A percentile compares a stretch with the other conserved stretches of the same genome.
Evolutionary conservation across 2,888 invertebrate genomes (phyloP).

Genomic region (Xestia xanthographa): DNA sequence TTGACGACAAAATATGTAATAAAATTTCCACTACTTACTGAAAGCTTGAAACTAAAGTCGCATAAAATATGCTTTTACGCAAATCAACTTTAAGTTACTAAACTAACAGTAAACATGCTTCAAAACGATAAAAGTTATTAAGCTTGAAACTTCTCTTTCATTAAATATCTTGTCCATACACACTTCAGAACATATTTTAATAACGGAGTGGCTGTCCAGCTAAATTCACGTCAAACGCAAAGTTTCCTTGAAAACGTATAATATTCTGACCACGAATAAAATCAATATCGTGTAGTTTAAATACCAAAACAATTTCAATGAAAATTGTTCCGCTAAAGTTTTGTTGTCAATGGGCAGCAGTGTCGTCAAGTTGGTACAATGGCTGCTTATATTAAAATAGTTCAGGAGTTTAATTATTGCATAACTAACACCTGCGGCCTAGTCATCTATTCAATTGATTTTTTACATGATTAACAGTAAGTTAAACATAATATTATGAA

Average conservation of each 20-base stretch:
- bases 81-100: conserved; percentile 34
- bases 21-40: neutral
- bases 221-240: conserved; percentile 47
- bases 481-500: conserved; percentile 68
- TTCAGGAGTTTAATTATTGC: conserved; percentile 72
- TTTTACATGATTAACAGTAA: conserved; percentile 67
- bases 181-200: conserved; percentile 38
- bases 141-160: conserved; percentile 28
- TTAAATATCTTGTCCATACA: conserved; percentile 44
- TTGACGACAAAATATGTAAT: conserved; percentile 5
- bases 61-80: conserved; percentile 24
- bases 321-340: conserved; percentile 79
- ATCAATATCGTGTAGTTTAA: conserved; percentile 71
- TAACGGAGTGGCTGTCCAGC: conserved; percentile 27
- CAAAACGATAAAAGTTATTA: conserved; percentile 25
- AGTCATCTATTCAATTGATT: conserved; percentile 72
- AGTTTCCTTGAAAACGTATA: conserved; percentile 39
- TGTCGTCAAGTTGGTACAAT: conserved; percentile 72
- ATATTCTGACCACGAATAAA: conserved; percentile 65
- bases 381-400: conserved; percentile 84
- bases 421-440: conserved; percentile 75
- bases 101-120: conserved; percentile 23
- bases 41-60: neutral
- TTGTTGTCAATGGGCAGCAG: conserved; percentile 73
- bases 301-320: conserved; percentile 84